phyloP scores from a whole-genome alignment of 2,888 invertebrate genomes.

The Cheilosia vernalis region DNA sequence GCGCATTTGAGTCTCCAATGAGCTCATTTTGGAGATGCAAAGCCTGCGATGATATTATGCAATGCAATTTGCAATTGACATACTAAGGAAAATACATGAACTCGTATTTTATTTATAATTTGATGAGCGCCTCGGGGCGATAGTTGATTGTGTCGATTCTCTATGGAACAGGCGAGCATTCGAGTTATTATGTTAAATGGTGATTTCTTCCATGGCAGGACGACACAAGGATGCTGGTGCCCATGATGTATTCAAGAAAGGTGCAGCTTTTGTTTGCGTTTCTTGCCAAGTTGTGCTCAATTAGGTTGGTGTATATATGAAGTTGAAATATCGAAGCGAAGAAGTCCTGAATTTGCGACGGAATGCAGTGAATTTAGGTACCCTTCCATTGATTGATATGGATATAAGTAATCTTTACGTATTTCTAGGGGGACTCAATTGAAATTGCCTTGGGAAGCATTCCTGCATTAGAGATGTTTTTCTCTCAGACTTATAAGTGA shows the following conservation, averaged over 20 bases:
- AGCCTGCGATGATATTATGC: constrained; percentile 28
- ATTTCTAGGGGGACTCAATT: no score
- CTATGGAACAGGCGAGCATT: not conserved
- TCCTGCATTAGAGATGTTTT: no score
- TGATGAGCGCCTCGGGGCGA: not conserved
- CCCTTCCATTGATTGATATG: no score
- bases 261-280: no score
- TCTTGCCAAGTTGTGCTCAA: no score
- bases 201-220: not conserved
- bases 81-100: constrained; percentile 17
- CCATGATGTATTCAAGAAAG: not conserved
- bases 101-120: not conserved
- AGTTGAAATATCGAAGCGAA: no score
- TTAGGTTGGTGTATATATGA: no score
- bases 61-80: constrained; percentile 34
- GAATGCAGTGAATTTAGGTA: no score
- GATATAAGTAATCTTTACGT: no score
- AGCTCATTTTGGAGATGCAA: constrained; percentile 32
- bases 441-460: no score
- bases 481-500: no score
- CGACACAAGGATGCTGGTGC: not conserved
- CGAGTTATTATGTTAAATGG: not conserved
- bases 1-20: constrained; percentile 24
- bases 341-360: no score
- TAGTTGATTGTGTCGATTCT: not conserved